Evolutionary conservation across 1,140 invertebrate species (phyloP), one percentile per base, ranked within the genome.

Genomic region (Chelonus insularis): DNA sequence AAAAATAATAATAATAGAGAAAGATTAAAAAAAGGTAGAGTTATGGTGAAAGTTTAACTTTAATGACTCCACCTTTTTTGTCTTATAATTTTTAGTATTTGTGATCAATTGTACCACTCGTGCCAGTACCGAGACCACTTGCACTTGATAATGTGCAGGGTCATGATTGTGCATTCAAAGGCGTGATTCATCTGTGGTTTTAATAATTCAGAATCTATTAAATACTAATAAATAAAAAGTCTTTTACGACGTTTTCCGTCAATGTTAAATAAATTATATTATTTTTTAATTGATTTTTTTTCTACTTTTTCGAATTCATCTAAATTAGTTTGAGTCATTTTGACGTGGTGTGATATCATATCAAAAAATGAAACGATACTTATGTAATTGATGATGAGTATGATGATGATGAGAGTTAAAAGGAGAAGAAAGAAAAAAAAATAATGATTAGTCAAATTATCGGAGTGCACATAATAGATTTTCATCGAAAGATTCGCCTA

Each of bases 281-380:
- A 14, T 39, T n/a, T 16, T 14, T 51, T 12, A 7, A 36, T 20
- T 21, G 8, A 32, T 57, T 20, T 11, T 11, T 54, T 39, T n/a
- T 39, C 6, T 12, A 12, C 20, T 41, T n/a, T 55, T 45, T 16
- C 12, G 21, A 20, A 14, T 32, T 60, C 32, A 41, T 7, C n/a
- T n/a, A n/a, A n/a, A n/a, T n/a, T n/a, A n/a, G n/a, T 20, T 60
- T 60, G 51, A 52, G 57, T 60, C 58, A 29, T 54, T 60, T 60
- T 18, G 58, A 60, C 58, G 36, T 60, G 48, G n/a, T n/a, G 58
- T 60, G 58, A 60, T 60, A 60, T 51, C 58, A 60, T 60, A 60
- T 60, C 50, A n/a, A 60, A 60, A 60, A 60, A 25, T 59, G 14
- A 51, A 60, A 34, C 4, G 43, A 16, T 39, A 45, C 25, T 51